Conservation (phyloP, 2,797 vertebrate species). For the Muraenolepis orangiensis region DNA sequence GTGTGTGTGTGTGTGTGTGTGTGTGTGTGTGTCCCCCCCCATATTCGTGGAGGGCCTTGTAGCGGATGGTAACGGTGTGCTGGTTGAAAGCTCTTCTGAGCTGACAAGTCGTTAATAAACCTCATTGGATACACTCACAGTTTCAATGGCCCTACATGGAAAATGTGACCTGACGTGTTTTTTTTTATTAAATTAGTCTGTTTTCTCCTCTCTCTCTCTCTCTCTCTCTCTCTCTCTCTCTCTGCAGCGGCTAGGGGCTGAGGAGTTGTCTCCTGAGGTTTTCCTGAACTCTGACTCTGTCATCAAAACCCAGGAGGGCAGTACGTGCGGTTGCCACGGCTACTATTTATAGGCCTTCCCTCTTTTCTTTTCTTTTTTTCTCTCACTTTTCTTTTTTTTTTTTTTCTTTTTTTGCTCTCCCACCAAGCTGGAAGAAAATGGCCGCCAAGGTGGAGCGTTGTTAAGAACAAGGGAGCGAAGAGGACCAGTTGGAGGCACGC, state of each 20-base stretch:
- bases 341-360: slow-evolving; percentile 65
- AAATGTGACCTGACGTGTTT: neutral
- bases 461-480: slow-evolving; percentile 64
- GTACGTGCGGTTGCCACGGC: slow-evolving; percentile 67
- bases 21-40: neutral
- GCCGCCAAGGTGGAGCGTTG: slow-evolving; percentile 52
- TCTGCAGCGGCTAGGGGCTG: slow-evolving; percentile 73
- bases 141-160: neutral
- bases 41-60: neutral
- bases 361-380: slow-evolving; percentile 20
- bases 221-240: too few relatives aligned
- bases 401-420: slow-evolving; percentile 21
- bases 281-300: slow-evolving; percentile 69
- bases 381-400: slow-evolving; percentile 25
- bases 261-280: slow-evolving; percentile 71
- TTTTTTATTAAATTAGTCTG: slow-evolving; percentile 15
- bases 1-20: neutral
- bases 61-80: neutral
- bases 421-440: slow-evolving; percentile 65
- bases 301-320: slow-evolving; percentile 67
- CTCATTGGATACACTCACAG: neutral
- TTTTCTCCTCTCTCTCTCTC: slow-evolving; percentile 44
- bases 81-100: neutral
- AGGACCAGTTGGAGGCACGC: slow-evolving; percentile 51
- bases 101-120: neutral